Evolutionary conservation across 1,140 invertebrate genomes (phyloP), one percentile per base, ranked within the genome.

Genomic region (Oscheius sp.): DNA sequence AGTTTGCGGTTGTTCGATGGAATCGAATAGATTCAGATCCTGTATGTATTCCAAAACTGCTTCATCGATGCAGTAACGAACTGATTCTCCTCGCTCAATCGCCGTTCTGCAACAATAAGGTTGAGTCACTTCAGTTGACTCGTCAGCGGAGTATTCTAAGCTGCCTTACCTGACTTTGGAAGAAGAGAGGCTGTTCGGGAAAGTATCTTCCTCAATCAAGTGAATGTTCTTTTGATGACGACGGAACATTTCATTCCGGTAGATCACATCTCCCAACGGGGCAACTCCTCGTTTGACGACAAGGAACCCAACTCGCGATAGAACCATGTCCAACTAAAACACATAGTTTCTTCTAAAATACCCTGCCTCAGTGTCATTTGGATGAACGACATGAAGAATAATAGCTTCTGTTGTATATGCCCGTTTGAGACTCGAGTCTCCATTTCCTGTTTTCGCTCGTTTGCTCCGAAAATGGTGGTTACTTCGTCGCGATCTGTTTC

Each of bases 171-270:
- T 55, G 49, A 55, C 49, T 55, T 26, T 7, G 4, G 15, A 15
- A 7, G 49, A 55, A 23, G 15, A 20, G 7, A 55, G 23, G 28
- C 28, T 20, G 23, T 55, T 55, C 7, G 49, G 49, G 49, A 55
- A 55, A 26, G 49, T 55, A 15, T 55, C 49, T 15, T 55, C 49
- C 49, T 55, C 49, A 23, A 55, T 55, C 7, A 55, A 7, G 23
- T 55, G 49, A 26, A 55, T 55, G 23, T 55, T 23, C 4, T 55
- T 55, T 26, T 55, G 49, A 23, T 55, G 49, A 55, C 49, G 49
- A 26, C 49, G 49, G 49, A 55, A 55, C 7, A 23, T 55, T 4
- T 55, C 49, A 26, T 55, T 15, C 4, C 49, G 49, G 23, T 55
- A 55, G 49, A 55, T 55, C 7, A 55, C 7, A 26, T 55, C 49